phyloP scores from a whole-genome alignment of 2,113 vertebrate genomes.

The Taurulus bubalis region DNA sequence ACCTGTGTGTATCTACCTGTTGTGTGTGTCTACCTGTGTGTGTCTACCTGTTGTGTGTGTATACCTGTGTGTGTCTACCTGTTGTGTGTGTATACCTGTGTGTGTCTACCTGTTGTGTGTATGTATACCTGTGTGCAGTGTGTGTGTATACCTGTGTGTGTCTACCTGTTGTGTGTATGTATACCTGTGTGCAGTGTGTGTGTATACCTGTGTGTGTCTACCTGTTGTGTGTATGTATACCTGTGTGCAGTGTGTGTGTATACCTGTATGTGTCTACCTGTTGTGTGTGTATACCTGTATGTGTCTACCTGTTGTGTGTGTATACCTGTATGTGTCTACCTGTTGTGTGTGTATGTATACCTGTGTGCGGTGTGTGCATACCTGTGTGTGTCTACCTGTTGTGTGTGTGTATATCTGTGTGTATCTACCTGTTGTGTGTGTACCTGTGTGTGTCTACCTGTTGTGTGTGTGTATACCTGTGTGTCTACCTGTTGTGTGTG shows the following conservation, averaged over 20 bases:
- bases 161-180: not conserved
- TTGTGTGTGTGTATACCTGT: not conserved
- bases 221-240: constrained; percentile 27
- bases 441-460: constrained; percentile 19
- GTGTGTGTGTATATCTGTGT: constrained; percentile 2
- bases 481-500: not conserved
- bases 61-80: not conserved
- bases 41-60: not conserved
- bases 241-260: too few species aligned
- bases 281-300: too few species aligned
- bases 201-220: not conserved
- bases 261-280: constrained; percentile 49
- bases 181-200: not conserved
- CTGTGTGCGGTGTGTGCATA: not conserved
- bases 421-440: not conserved
- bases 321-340: not conserved
- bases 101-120: constrained; percentile 34
- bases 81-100: not conserved
- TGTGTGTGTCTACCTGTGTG: not conserved
- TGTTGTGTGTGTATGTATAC: not conserved
- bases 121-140: not conserved
- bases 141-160: constrained; percentile 1
- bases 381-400: not conserved
- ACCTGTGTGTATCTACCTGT: not conserved
- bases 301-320: too few species aligned